Evolutionary conservation across 2,113 vertebrate species (phyloP), one percentile per base, ranked within the genome.

Genomic region (Zosterops japonicus): DNA sequence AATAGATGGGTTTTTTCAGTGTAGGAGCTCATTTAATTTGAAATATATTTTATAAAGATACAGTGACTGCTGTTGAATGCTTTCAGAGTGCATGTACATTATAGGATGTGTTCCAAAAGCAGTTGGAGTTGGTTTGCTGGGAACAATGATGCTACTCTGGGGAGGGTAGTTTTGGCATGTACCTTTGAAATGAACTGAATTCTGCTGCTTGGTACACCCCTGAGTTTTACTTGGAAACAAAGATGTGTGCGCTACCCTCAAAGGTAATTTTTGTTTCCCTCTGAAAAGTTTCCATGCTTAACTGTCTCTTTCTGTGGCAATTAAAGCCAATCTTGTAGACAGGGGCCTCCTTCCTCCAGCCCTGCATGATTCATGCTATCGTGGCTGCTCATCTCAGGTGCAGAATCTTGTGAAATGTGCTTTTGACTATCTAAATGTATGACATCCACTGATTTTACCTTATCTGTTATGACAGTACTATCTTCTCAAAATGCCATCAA

Each of bases 381-480:
- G 0, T 64, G 74, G 69, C 83, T 75, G 57, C 88, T 94, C 86
- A 96, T 96, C 96, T 94, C 83, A 81, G 88, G 83, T 89, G 72
- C 89, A 83, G 64, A 93, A 92, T 59, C 94, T 94, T 94, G 92
- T 94, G 95, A 96, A 96, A 96, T 65, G 69, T 8, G 0, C 83
- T 95, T 93, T 60, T 79, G 18, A 82, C 86, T 93, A 53, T 92
- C 88, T 95, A 67, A 95, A 76, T 46, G 61, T 92, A 84, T 92
- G 86, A 87, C 92, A 96, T 96, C 83, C 88, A 81, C 92, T 88
- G 95, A 71, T 83, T 96, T 93, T 93, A 31, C 90, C 64, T 93
- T 96, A 94, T 94, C 93, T 95, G 28, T 76, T 83, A 36, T 60
- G 76, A 79, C 71, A 86, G 36, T 61, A 81, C 35, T 94, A 92